phyloP scores from a whole-genome alignment of 2,113 vertebrate genomes.

The Stercorarius parasiticus region DNA sequence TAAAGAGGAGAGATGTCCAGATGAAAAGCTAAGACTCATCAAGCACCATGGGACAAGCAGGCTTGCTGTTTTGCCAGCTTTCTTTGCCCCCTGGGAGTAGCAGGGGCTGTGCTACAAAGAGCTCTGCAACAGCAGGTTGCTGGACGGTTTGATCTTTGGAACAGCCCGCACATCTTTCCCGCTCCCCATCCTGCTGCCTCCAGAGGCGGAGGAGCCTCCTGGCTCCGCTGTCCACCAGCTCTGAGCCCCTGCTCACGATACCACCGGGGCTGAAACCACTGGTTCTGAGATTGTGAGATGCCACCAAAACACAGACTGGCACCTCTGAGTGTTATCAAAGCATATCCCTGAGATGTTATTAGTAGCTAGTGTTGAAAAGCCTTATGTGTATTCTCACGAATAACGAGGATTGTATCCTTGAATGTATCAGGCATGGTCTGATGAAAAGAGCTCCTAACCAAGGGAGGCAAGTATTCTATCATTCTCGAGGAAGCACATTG shows the following conservation, averaged over 20 bases:
- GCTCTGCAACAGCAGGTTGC: background rate
- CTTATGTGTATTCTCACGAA: too few relatives aligned
- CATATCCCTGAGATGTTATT: too few relatives aligned
- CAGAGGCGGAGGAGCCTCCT: background rate
- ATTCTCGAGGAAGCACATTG: too few relatives aligned
- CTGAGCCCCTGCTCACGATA: background rate
- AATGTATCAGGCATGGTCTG: too few relatives aligned
- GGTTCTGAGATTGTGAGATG: background rate
- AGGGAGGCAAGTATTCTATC: too few relatives aligned
- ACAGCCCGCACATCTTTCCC: background rate
- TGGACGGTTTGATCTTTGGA: background rate
- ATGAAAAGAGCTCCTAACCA: too few relatives aligned
- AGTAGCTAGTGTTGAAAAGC: too few relatives aligned
- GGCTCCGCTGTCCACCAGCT: background rate
- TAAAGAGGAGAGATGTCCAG: background rate
- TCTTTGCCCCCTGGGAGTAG: background rate
- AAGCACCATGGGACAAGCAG: background rate
- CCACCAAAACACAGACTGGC: background rate
- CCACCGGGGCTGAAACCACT: background rate
- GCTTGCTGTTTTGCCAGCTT: background rate
- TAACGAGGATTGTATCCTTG: too few relatives aligned
- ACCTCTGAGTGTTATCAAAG: background rate
- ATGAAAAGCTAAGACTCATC: background rate
- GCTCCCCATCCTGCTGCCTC: background rate
- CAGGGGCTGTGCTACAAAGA: background rate